These are phyloP conservation scores for Macrosiphum euphorbiae DNA, from an alignment of 2,888 invertebrate species.

Conservation along the genomic window DNA sequence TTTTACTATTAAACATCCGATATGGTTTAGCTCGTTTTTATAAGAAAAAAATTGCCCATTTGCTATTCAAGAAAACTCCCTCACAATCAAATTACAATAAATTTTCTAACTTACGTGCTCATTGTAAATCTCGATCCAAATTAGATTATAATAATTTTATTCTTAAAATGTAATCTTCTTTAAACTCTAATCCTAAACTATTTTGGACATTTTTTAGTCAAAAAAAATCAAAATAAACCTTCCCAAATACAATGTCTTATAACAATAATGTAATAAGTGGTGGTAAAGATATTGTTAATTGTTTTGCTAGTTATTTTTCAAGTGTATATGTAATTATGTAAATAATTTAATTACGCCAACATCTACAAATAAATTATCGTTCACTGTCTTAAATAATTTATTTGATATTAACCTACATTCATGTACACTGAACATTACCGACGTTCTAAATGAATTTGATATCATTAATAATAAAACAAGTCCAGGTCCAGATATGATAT, in stretches of 20 bases:
- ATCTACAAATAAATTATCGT: neutral
- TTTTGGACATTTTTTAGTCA: conserved; percentile 10
- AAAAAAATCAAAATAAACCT: neutral
- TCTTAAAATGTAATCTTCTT: no score
- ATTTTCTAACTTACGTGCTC: neutral
- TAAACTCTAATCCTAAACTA: neutral
- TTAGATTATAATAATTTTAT: neutral
- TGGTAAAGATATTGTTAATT: neutral
- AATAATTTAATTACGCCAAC: neutral
- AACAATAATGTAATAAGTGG: neutral
- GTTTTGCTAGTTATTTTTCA: conserved; percentile 8
- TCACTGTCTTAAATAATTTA: neutral
- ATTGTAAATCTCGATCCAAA: neutral
- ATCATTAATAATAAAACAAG: neutral
- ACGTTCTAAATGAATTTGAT: neutral
- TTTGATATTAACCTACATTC: neutral
- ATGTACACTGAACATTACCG: neutral
- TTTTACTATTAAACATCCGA: neutral
- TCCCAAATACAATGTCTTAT: no score
- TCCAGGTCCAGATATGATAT: conserved; percentile 11
- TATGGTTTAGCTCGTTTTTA: neutral
- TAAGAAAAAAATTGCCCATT: neutral
- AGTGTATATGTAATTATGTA: neutral
- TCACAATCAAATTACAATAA: neutral
- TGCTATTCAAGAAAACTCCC: neutral